These are phyloP conservation scores for Pseudoips prasinana DNA, from an alignment of 2,888 invertebrate species.

Conservation along the genomic window DNA sequence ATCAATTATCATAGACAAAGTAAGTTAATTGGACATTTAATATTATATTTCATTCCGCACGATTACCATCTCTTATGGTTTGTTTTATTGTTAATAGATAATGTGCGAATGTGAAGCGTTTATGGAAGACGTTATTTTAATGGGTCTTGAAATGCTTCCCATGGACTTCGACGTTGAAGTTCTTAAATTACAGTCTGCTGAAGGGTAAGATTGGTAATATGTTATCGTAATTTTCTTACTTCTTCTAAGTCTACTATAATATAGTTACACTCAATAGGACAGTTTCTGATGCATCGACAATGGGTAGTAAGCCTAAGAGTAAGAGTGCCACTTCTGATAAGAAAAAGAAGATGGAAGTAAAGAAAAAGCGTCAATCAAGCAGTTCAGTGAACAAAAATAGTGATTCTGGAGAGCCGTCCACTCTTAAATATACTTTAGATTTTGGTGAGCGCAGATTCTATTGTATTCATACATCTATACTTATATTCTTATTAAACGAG, in stretches of 20 bases:
- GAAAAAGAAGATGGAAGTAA: constrained; percentile 38
- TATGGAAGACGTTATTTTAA: constrained; percentile 69
- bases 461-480: too few relatives aligned
- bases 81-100: constrained; percentile 40
- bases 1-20: too few relatives aligned
- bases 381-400: constrained; percentile 45
- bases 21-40: too few relatives aligned
- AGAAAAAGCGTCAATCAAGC: constrained; percentile 48
- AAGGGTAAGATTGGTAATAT: constrained; percentile 39
- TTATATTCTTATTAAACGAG: too few relatives aligned
- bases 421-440: constrained; percentile 68
- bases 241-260: too few relatives aligned
- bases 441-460: constrained; percentile 59
- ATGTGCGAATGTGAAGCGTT: constrained; percentile 72
- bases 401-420: constrained; percentile 44
- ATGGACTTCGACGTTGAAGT: constrained; percentile 63
- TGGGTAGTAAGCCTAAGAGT: constrained; percentile 52
- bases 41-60: too few relatives aligned
- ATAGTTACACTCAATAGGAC: constrained; percentile 31
- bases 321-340: constrained; percentile 46
- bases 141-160: constrained; percentile 69
- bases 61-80: too few relatives aligned
- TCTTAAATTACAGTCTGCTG: constrained; percentile 40
- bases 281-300: constrained; percentile 48
- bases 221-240: too few relatives aligned